These are phyloP conservation scores for Poeciliopsis turneri DNA, from an alignment of 2,797 vertebrate genomes.

Conservation along the genomic window DNA sequence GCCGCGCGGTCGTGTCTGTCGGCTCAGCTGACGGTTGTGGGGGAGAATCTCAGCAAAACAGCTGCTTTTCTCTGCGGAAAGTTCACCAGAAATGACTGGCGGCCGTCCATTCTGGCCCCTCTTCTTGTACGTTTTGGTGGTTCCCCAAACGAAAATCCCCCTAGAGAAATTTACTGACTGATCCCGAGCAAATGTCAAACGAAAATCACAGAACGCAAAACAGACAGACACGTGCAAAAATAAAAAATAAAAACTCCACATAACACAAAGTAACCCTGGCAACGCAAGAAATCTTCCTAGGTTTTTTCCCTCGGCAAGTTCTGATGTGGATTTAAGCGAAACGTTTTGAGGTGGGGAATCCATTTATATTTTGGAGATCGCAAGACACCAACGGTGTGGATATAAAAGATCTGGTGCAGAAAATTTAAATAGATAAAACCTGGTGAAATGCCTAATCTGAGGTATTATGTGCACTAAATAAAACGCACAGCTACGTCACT, in stretches of 20 bases:
- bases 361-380: not conserved
- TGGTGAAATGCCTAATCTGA: not conserved
- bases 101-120: not conserved
- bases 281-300: no score
- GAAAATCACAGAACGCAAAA: not conserved
- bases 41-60: not conserved
- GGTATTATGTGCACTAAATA: not conserved
- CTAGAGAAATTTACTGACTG: not conserved
- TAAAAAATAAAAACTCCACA: no score
- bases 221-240: not conserved
- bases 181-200: not conserved
- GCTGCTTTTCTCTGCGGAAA: not conserved
- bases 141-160: not conserved
- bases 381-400: not conserved
- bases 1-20: not conserved
- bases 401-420: not conserved
- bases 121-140: not conserved
- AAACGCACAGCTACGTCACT: not conserved
- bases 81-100: not conserved
- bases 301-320: not conserved
- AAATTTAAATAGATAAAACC: not conserved
- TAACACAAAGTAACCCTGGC: not conserved
- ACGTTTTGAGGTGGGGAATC: not conserved
- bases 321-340: not conserved
- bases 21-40: not conserved